Conservation (phyloP, 2,113 vertebrate species). For the Cheilinus undulatus region DNA sequence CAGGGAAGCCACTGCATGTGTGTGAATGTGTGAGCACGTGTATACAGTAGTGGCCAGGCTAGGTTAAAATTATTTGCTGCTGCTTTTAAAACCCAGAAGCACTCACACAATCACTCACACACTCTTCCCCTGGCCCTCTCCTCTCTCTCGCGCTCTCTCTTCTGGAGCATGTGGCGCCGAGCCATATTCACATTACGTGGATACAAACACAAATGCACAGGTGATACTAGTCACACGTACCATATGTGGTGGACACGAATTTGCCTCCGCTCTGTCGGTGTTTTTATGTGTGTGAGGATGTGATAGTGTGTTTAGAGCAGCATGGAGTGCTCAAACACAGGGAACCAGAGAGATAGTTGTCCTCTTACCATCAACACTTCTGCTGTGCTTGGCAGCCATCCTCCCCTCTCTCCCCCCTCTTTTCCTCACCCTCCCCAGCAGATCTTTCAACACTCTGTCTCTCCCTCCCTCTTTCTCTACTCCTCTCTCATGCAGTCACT, state of each 20-base stretch:
- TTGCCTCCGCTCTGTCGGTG: background rate
- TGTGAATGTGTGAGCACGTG: constrained; percentile 37
- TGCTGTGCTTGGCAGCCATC: constrained; percentile 66
- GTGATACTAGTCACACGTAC: constrained; percentile 23
- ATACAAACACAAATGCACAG: constrained; percentile 28
- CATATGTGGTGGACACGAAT: constrained; percentile 11
- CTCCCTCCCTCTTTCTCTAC: constrained; percentile 8
- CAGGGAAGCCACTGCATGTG: constrained; percentile 65
- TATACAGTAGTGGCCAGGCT: constrained; percentile 57
- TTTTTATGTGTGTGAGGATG: background rate
- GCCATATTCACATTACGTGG: constrained; percentile 41
- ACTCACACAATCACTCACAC: constrained; percentile 2
- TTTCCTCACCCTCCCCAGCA: constrained; percentile 43
- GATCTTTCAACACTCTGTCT: constrained; percentile 62
- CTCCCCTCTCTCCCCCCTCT: constrained; percentile 45
- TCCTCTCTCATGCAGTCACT: constrained; percentile 42
- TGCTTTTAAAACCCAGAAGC: constrained; percentile 54
- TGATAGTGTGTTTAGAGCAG: constrained; percentile 20
- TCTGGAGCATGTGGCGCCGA: constrained; percentile 43
- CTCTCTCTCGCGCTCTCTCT: constrained; percentile 29
- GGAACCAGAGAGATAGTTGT: constrained; percentile 71
- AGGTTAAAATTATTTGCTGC: constrained; percentile 73
- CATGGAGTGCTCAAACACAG: constrained; percentile 33
- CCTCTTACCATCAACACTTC: constrained; percentile 74
- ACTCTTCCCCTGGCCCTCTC: constrained; percentile 7